A percentile compares a stretch with the other conserved stretches of the same genome.
phyloP scores from a whole-genome alignment of 1,140 invertebrate species.

The Macrosteles quadrilineatus region DNA sequence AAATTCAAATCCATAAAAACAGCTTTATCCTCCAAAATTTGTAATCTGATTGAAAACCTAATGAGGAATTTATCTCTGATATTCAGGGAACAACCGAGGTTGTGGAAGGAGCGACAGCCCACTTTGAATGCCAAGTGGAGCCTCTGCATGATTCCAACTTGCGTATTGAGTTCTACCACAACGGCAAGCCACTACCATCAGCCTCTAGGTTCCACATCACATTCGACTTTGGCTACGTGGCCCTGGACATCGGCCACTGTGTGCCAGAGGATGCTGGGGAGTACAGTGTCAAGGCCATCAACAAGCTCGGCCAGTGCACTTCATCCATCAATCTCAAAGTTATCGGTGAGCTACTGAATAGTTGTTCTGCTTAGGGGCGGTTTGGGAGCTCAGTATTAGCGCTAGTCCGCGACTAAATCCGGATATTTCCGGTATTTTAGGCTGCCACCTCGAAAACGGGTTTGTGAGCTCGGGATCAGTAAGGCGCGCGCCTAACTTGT shows the following conservation, averaged over 20 bases:
- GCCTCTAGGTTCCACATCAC: constrained; percentile 89
- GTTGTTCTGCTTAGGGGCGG: too few relatives aligned
- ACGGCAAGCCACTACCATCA: constrained; percentile 83
- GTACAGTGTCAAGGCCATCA: constrained; percentile 88
- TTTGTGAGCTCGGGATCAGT: too few relatives aligned
- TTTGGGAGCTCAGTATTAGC: too few relatives aligned
- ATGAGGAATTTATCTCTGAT: too few relatives aligned
- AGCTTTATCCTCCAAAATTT: too few relatives aligned
- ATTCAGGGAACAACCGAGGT: constrained; percentile 77
- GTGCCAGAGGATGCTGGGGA: constrained; percentile 93
- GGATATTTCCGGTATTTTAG: too few relatives aligned
- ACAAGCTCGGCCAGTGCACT: constrained; percentile 82
- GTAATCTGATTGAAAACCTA: too few relatives aligned
- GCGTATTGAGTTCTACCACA: constrained; percentile 88
- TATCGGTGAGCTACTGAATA: constrained; percentile 40
- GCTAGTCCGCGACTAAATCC: too few relatives aligned
- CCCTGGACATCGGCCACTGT: constrained; percentile 85
- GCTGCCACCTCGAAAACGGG: too few relatives aligned
- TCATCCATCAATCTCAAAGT: constrained; percentile 80
- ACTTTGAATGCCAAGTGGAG: constrained; percentile 90
- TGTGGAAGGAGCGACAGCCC: constrained; percentile 82
- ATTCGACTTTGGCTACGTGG: constrained; percentile 94
- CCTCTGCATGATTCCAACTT: constrained; percentile 89
- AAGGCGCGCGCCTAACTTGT: too few relatives aligned
- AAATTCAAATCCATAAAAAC: too few relatives aligned